Evolutionary conservation across 2,888 invertebrate genomes (phyloP), one percentile per base, ranked within the genome.

Genomic region (Nipponacmea schrenckii): DNA sequence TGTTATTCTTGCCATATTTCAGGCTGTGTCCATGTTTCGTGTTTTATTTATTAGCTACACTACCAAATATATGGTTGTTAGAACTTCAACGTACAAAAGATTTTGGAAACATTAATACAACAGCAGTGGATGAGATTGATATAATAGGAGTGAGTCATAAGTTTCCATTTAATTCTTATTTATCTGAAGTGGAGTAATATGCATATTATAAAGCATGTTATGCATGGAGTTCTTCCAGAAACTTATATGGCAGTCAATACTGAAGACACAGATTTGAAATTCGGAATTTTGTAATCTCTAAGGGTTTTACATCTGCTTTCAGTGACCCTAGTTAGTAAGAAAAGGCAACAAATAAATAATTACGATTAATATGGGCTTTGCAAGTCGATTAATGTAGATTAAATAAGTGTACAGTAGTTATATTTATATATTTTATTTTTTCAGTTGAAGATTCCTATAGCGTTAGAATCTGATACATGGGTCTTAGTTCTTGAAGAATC

Each of bases 21-120:
- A 83, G 83, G 79, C 75, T 81, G 69, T 80, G 79, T 63, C 79
- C 81, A 10, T 80, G 80, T 74, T 81, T 83, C 62, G 65, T 81
- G 68, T 67, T 74, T 68, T 81, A 74, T 81, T 80, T 81, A 70
- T 69, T 68, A 45, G 74, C 73, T 68, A 81, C 76, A 69, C 75
- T 79, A 67, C 84, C 80, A 12, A 75, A 78, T 4, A 78, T 79
- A 50, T 83, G 80, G 81, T 75, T 79, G 67, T 79, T 81, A 64
- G 80, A 80, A 73, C 74, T 81, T 24, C 70, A 71, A 31, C 70
- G 68, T 63, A 77, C 74, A n/a, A 72, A 66, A 44, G 67, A n/a
- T 20, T 79, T 27, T 64, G 68, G 68, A 12, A n/a, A 20, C 8
- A 66, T 56, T 10, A 72, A 70, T 45, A 46, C 44, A 56, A 56